phyloP scores from a whole-genome alignment of 2,113 vertebrate species.

The Peromyscus maniculatus region DNA sequence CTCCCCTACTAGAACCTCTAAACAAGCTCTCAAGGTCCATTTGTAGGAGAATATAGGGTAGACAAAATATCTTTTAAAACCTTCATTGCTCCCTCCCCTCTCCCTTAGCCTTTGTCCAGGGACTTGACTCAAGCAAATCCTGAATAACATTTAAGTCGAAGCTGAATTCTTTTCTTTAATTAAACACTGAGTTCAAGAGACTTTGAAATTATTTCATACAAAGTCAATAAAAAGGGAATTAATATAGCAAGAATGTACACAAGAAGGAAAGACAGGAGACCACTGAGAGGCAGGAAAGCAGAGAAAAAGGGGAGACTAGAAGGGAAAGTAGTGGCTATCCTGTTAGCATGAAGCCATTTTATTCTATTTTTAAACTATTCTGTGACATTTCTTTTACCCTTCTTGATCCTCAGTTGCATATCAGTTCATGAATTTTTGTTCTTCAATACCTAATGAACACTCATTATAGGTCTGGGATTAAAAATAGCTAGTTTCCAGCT shows the following conservation, averaged over 20 bases:
- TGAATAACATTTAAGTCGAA: background rate
- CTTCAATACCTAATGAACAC: background rate
- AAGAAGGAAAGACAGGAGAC: background rate
- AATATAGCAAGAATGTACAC: background rate
- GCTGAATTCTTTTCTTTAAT: background rate
- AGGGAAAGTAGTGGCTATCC: background rate
- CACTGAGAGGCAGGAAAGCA: background rate
- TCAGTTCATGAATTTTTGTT: background rate
- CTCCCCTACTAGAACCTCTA: too few species aligned
- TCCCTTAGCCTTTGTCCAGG: fast-evolving
- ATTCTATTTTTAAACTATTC: background rate
- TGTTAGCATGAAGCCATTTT: background rate
- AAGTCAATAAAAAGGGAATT: background rate
- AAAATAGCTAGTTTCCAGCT: background rate
- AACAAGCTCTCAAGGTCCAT: too few species aligned
- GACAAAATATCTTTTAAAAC: background rate
- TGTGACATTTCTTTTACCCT: background rate
- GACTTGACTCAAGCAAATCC: background rate
- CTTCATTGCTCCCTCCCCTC: background rate
- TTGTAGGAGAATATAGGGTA: too few species aligned
- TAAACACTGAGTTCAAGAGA: background rate
- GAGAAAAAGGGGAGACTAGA: background rate
- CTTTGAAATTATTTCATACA: background rate
- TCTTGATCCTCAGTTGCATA: background rate
- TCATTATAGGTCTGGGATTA: background rate